Base-by-base conservation (phyloP, 2,113 vertebrate genomes). In the Corynorhinus townsendii region DNA sequence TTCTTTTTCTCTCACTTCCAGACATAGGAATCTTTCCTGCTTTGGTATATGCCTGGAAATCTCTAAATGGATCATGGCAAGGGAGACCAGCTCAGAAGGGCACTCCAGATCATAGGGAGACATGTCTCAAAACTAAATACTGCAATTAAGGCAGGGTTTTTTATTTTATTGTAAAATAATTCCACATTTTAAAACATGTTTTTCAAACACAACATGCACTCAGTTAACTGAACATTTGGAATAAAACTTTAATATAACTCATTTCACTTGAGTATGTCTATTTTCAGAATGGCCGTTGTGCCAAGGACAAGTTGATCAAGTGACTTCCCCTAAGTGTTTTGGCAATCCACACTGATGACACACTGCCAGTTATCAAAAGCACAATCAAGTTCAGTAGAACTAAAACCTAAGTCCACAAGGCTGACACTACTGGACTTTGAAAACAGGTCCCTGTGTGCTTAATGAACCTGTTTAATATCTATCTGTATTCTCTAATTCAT, bases 321-420 rank as follows among this genome's bases (percentile, higher is more conserved):
- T 96, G 96, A 96, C 96, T 96, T 96, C 95, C 89, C 96, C 86
- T 96, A 95, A 97, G 93, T 72, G 92, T 83, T 90, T 75, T 97
- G 97, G 96, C 94, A 95, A 19, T 66, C 79, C 11, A 90, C 3
- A n/a, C 90, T n/a, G 7, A 77, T 86, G 92, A 96, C 89, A 95
- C 24, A n/a, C 33, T 92, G 95, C 94, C 97, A 97, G 92, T 88
- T 93, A 92, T 95, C 92, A 92, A 92, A 71, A 93, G 92, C 94
- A 94, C 35, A 54, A 75, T 88, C 90, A 82, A 92, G 88, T 92
- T 96, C 35, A 17, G 75, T 24, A 28, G 62, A 71, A 86, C 62
- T 26, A 35, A 92, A 91, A 72, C 81, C 40, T 54, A 49, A 90
- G 62, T 9, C 66, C 64, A n/a, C 20, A 73, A 43, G 30, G 11